These are phyloP conservation scores for Agrotis clavis DNA, from an alignment of 2,888 invertebrate genomes.

Conservation along the genomic window DNA sequence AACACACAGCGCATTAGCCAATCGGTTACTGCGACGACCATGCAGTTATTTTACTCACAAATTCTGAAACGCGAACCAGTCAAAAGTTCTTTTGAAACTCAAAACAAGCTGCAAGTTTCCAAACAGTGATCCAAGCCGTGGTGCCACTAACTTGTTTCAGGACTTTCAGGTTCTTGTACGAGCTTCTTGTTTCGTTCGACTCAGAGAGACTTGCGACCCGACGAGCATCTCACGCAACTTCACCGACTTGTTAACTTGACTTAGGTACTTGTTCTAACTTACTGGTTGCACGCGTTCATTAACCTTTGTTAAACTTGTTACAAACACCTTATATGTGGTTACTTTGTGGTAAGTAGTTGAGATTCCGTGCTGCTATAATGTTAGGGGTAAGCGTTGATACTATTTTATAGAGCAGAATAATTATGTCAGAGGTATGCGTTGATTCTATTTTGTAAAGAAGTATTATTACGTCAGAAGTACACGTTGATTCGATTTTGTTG, in stretches of 20 bases:
- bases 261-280: conserved; percentile 37
- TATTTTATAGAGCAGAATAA: no score
- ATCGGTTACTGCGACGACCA: no score
- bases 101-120: neutral
- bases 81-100: neutral
- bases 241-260: conserved; percentile 30
- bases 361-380: neutral
- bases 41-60: neutral
- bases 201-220: neutral
- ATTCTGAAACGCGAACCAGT: neutral
- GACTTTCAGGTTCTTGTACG: conserved; percentile 10
- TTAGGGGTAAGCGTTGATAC: neutral
- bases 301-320: conserved; percentile 20
- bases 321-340: neutral
- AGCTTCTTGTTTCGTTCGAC: conserved; percentile 15
- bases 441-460: no score
- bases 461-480: no score
- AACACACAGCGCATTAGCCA: no score
- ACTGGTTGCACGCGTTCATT: conserved; percentile 28
- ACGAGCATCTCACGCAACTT: conserved; percentile 24
- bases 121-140: neutral
- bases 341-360: neutral
- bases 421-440: no score
- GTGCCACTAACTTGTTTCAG: conserved; percentile 14
- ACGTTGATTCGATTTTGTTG: no score